A percentile compares a stretch with the other conserved stretches of the same genome.
phyloP scores from a whole-genome alignment of 2,113 vertebrate genomes.

The Todiramphus saurophagus region DNA sequence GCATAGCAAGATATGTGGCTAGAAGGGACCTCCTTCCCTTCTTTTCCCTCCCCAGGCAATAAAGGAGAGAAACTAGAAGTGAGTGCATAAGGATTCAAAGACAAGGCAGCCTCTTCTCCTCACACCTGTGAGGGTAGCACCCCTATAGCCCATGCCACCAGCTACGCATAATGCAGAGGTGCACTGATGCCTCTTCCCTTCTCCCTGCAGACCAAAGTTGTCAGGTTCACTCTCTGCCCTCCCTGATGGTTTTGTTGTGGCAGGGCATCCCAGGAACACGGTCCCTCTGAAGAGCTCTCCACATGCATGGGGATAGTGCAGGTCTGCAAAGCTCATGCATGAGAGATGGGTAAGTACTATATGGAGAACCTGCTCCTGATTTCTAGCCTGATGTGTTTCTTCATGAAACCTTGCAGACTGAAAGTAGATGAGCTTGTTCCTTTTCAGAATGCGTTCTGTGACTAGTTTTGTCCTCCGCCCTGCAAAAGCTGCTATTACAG shows the following conservation, averaged over 20 bases:
- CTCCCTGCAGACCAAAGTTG: neutral
- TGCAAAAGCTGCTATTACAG: neutral
- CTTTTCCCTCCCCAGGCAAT: neutral
- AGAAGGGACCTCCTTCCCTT: neutral
- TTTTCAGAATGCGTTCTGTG: neutral
- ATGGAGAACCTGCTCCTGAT: neutral
- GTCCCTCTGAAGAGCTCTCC: neutral
- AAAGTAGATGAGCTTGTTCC: neutral
- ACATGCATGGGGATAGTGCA: accelerated
- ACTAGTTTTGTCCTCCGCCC: neutral
- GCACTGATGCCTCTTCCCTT: neutral
- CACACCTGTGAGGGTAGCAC: neutral
- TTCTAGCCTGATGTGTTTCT: neutral
- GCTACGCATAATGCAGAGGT: neutral
- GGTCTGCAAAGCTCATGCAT: neutral
- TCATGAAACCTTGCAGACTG: neutral
- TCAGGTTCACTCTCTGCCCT: neutral
- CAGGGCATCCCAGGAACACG: neutral
- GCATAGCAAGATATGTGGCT: neutral
- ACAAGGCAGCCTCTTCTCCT: neutral
- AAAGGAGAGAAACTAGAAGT: neutral
- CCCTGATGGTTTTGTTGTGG: neutral
- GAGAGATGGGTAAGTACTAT: accelerated
- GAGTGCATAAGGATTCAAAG: neutral
- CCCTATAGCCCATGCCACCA: accelerated